These are phyloP conservation scores for Leucophenga montana DNA, from an alignment of 2,888 invertebrate genomes.

Conservation along the genomic window DNA sequence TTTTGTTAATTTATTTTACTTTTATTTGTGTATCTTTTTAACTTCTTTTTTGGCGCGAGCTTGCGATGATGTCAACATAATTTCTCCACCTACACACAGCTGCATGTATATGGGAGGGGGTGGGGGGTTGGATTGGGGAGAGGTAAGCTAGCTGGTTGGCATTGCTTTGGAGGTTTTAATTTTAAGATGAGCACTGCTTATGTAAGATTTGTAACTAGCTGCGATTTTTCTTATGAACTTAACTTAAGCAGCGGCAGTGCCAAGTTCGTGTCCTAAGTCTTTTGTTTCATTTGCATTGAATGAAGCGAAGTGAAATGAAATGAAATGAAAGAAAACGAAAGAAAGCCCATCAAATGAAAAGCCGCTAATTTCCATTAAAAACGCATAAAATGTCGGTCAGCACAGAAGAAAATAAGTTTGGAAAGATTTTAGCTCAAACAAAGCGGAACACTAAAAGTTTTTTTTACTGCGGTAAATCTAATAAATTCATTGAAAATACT, in stretches of 20 bases:
- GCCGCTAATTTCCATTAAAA: slow-evolving; percentile 52
- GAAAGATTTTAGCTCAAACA: neutral
- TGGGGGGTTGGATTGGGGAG: slow-evolving; percentile 13
- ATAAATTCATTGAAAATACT: no score
- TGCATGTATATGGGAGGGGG: slow-evolving; percentile 39
- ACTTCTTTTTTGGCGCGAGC: slow-evolving; percentile 17
- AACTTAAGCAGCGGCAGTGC: slow-evolving; percentile 24
- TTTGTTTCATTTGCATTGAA: slow-evolving; percentile 46
- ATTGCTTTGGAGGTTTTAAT: slow-evolving; percentile 46
- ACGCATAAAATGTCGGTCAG: slow-evolving; percentile 34
- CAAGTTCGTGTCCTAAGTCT: slow-evolving; percentile 58
- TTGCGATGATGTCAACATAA: slow-evolving; percentile 66
- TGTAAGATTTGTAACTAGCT: slow-evolving; percentile 39
- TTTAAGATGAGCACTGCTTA: slow-evolving; percentile 57
- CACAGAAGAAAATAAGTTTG: slow-evolving; percentile 4
- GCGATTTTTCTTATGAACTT: neutral
- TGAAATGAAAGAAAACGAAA: slow-evolving; percentile 39
- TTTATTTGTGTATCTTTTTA: slow-evolving; percentile 38
- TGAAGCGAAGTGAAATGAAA: slow-evolving; percentile 44
- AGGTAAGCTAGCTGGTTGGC: neutral
- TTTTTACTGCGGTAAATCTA: slow-evolving; percentile 44
- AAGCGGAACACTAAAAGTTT: slow-evolving; percentile 23
- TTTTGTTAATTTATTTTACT: slow-evolving; percentile 1
- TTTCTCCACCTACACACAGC: slow-evolving; percentile 62
- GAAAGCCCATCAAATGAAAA: neutral